These are phyloP conservation scores for Gymnoscopelus braueri DNA, from an alignment of 2,797 vertebrate species.

Conservation along the genomic window DNA sequence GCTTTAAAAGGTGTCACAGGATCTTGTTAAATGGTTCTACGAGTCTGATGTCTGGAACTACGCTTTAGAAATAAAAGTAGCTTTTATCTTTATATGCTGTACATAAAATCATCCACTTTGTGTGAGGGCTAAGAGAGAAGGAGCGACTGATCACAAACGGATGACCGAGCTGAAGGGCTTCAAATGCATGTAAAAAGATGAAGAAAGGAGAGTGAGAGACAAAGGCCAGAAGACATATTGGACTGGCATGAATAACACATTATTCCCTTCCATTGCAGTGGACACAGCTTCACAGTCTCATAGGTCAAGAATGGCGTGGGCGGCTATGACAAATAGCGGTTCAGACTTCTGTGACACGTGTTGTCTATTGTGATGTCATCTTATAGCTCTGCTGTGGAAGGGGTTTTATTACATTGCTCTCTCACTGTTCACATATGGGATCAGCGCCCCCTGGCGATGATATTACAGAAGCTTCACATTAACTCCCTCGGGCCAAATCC, in stretches of 20 bases:
- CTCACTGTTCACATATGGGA: no score
- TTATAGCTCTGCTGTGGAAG: background rate
- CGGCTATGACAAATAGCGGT: constrained; percentile 37
- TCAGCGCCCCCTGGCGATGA: no score
- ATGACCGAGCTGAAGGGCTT: constrained; percentile 26
- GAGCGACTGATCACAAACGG: constrained; percentile 17
- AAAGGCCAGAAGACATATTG: constrained; percentile 32
- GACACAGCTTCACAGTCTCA: constrained; percentile 36
- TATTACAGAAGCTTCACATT: no score
- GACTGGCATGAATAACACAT: constrained; percentile 41
- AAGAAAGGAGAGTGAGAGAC: constrained; percentile 28
- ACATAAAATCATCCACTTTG: constrained; percentile 43
- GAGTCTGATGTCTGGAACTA: constrained; percentile 56
- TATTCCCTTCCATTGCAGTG: constrained; percentile 37
- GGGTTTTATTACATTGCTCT: no score
- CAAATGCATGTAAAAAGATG: constrained; percentile 27
- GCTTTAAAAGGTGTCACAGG: constrained; percentile 35
- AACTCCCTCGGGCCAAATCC: no score
- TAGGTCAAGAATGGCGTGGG: constrained; percentile 55
- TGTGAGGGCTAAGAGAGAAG: constrained; percentile 14
- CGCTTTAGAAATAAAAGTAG: constrained; percentile 43
- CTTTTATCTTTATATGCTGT: constrained; percentile 45
- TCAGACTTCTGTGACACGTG: constrained; percentile 1
- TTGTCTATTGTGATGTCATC: constrained; percentile 9
- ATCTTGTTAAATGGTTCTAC: constrained; percentile 42